Evolutionary conservation across 2,888 invertebrate genomes (phyloP), one percentile per base, ranked within the genome.

Genomic region (Drosophila paranaensis): DNA sequence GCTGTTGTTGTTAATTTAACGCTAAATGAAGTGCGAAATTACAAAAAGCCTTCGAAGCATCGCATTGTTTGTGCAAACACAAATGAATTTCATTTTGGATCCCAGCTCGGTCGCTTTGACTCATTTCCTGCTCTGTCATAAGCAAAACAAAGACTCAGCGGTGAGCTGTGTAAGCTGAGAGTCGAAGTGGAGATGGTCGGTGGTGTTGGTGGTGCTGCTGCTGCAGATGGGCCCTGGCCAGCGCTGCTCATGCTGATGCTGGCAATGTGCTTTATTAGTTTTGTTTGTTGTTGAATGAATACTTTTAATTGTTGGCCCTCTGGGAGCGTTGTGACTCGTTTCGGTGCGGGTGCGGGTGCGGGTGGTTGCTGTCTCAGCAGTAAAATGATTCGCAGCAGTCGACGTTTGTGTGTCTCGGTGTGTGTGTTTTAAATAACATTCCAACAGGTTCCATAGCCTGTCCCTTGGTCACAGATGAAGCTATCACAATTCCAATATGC

Each of bases 11-110:
- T 84, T 87, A 83, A 87, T 86, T 87, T 87, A 82, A 84, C 82
- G 88, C 87, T 82, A 87, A 87, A 87, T 87, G 87, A 87, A 87
- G 87, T 87, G 87, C 88, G 87, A 88, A 87, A 87, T 87, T 87
- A 86, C 83, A 65, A 71, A 67, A 62, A 64, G 54, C 54, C 53
- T 39, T 39, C 54, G n/a, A 39, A 51, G 20, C 42, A 30, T 55
- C 54, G 42, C 42, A 11, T 40, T 63, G 69, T 65, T 60, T 76
- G 70, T 71, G 56, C 60, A 83, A 71, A 71, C 65, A 74, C 55
- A 64, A 72, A 81, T 64, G 69, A 66, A 71, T 70, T 61, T 60
- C 42, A 58, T 58, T 50, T 72, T 10, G 42, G 42, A 43, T 27
- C 43, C 35, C 51, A 60, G 33, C 58, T 33, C 6, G 33, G 33